Evolutionary conservation across 2,888 invertebrate genomes (phyloP).

Genomic region (Agrotis puta): DNA sequence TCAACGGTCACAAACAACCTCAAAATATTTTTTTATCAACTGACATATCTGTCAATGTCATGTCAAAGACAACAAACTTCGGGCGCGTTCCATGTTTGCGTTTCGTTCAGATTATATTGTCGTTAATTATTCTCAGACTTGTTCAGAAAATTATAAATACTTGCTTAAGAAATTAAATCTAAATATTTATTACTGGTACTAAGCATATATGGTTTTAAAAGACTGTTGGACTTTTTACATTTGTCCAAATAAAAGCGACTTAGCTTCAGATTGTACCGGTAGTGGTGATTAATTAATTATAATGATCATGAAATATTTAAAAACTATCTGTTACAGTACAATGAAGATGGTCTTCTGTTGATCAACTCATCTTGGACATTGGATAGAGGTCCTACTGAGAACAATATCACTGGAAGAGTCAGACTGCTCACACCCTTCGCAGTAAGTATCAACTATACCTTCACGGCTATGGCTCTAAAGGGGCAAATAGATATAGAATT

Average conservation of each 20-base stretch:
- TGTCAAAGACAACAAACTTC: neutral
- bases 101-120: neutral
- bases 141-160: neutral
- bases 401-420: conserved; percentile 93
- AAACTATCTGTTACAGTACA: conserved; percentile 87
- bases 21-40: conserved; percentile 30
- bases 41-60: conserved; percentile 49
- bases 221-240: too few species aligned
- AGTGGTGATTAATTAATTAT: neutral
- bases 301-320: neutral
- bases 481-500: too few species aligned
- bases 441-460: conserved; percentile 69
- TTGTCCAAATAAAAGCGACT: too few species aligned
- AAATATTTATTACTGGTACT: too few species aligned
- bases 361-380: conserved; percentile 94
- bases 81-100: conserved; percentile 29
- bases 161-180: neutral
- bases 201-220: too few species aligned
- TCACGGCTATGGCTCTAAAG: neutral
- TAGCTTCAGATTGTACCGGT: too few species aligned
- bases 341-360: conserved; percentile 93
- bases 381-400: conserved; percentile 87
- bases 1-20: conserved; percentile 34
- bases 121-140: neutral
- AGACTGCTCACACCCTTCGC: conserved; percentile 92